These are phyloP conservation scores for Elaeidobius kamerunicus DNA, from an alignment of 2,888 invertebrate genomes.

Conservation along the genomic window DNA sequence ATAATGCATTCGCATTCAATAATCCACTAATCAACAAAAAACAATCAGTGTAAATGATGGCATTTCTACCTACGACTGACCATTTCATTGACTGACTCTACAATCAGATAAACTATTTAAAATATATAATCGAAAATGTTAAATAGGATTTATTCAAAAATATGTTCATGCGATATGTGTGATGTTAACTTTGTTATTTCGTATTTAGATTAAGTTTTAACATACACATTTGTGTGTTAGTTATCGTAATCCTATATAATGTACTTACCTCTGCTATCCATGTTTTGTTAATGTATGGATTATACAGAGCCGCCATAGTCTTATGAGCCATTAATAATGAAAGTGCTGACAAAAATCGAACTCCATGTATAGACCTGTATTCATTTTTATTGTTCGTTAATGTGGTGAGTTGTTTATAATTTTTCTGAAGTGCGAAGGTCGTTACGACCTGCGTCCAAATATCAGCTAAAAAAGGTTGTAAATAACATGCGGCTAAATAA, in stretches of 20 bases:
- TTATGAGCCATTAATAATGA: slow-evolving; percentile 58
- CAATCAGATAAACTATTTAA: no score
- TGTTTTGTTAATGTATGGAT: slow-evolving; percentile 57
- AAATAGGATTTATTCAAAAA: no score
- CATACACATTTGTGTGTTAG: no score
- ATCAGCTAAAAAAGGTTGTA: slow-evolving; percentile 4
- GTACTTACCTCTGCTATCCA: slow-evolving; percentile 52
- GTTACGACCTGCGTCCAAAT: background rate
- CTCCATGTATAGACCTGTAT: slow-evolving; percentile 55
- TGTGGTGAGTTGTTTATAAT: slow-evolving; percentile 47
- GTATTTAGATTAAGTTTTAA: no score
- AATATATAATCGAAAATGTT: no score
- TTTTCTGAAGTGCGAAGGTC: slow-evolving; percentile 54
- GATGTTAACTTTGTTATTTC: no score
- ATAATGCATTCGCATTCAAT: slow-evolving; percentile 55
- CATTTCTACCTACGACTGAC: slow-evolving; percentile 59
- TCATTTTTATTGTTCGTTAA: slow-evolving; percentile 51
- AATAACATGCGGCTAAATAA: no score
- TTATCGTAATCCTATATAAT: no score
- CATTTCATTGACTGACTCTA: slow-evolving; percentile 52
- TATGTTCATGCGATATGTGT: no score
- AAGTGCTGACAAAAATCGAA: slow-evolving; percentile 55
- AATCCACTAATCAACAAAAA: slow-evolving; percentile 61
- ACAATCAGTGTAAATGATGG: slow-evolving; percentile 61
- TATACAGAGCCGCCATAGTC: slow-evolving; percentile 58